Conservation (phyloP, 2,797 vertebrate species). For the Catostomus latipinnis region DNA sequence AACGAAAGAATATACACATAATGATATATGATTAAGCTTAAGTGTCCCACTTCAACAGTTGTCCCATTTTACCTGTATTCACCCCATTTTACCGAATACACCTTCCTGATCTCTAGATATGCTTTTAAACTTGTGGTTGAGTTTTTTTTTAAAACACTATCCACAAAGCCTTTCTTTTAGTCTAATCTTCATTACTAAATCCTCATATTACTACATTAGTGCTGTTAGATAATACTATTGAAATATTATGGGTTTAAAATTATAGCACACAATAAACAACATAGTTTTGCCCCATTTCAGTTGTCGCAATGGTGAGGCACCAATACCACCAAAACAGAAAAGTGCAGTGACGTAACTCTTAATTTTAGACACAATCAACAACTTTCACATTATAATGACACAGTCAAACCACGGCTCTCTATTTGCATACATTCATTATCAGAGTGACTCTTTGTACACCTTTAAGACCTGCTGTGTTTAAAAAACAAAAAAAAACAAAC, state of each 20-base stretch:
- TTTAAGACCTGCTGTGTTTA: conserved; percentile 39
- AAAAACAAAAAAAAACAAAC: too few relatives aligned
- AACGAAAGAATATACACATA: too few relatives aligned
- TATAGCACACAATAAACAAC: conserved; percentile 29
- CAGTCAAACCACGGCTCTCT: conserved; percentile 13
- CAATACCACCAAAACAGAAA: conserved; percentile 8
- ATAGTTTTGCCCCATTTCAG: neutral
- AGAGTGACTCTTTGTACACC: conserved; percentile 22
- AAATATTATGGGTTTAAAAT: conserved; percentile 30
- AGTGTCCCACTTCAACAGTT: too few relatives aligned
- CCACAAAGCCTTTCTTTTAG: conserved; percentile 8
- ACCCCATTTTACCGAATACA: too few relatives aligned
- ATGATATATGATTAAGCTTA: too few relatives aligned
- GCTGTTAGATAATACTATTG: conserved; percentile 6
- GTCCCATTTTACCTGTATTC: too few relatives aligned
- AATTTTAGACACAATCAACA: conserved; percentile 21
- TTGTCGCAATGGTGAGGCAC: conserved; percentile 2
- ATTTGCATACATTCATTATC: conserved; percentile 59
- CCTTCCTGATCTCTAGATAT: conserved; percentile 3
- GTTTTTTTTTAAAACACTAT: neutral
- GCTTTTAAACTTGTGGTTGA: conserved; percentile 2
- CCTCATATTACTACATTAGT: neutral
- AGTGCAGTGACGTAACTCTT: conserved; percentile 13
- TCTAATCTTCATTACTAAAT: neutral
- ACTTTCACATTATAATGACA: conserved; percentile 43